phyloP scores from a whole-genome alignment of 2,113 vertebrate genomes.

The Catharus fuscescens region DNA sequence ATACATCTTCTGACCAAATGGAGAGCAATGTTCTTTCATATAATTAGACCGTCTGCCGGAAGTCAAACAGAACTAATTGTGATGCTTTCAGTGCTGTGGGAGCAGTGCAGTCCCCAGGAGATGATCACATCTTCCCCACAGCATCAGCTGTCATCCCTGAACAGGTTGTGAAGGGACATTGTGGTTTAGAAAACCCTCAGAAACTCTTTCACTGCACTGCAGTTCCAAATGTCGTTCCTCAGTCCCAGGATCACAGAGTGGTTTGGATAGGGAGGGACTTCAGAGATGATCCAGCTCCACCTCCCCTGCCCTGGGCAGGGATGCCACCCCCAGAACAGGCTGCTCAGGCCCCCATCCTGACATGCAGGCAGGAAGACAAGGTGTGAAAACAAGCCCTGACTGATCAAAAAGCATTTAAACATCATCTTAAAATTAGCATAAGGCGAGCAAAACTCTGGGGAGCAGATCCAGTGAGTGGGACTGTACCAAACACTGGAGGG shows the following conservation, averaged over 20 bases:
- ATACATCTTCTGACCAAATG: slow-evolving; percentile 76
- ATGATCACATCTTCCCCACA: slow-evolving; percentile 23
- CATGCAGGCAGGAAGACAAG: neutral
- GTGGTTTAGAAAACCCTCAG: neutral
- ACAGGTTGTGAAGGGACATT: neutral
- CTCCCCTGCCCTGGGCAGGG: neutral
- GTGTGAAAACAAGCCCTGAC: neutral
- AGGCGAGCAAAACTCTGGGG: neutral
- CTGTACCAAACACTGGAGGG: neutral
- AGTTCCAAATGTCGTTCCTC: neutral
- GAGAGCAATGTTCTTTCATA: slow-evolving; percentile 72
- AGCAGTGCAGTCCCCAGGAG: slow-evolving; percentile 61
- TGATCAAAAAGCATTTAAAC: neutral
- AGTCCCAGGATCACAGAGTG: neutral
- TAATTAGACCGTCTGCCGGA: slow-evolving; percentile 77
- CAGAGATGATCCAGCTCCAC: neutral
- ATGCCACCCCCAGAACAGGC: neutral
- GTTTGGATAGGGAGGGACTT: neutral
- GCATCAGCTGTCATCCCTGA: neutral
- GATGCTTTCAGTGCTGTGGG: slow-evolving; percentile 71
- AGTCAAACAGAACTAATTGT: slow-evolving; percentile 78
- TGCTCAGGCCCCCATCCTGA: neutral
- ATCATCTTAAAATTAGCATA: neutral
- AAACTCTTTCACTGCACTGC: neutral
- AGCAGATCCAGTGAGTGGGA: neutral